These are phyloP conservation scores for Hycleus phaleratus DNA, from an alignment of 1,140 invertebrate species.

Conservation along the genomic window DNA sequence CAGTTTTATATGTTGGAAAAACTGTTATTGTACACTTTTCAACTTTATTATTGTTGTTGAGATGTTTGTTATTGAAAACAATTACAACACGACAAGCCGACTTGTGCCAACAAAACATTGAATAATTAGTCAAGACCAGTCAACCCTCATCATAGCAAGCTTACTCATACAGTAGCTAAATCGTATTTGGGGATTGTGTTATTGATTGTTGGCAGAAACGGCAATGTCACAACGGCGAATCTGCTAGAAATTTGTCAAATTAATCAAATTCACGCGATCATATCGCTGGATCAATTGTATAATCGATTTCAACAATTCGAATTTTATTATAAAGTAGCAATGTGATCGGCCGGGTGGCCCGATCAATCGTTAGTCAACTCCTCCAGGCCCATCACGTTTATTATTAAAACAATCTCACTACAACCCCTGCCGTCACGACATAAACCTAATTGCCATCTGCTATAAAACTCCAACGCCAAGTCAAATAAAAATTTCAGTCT, in stretches of 20 bases:
- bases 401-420: no score
- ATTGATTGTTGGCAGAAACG: constrained; percentile 16
- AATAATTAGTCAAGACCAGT: constrained; percentile 16
- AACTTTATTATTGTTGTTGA: not conserved
- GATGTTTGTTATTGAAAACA: not conserved
- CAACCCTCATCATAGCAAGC: constrained; percentile 16
- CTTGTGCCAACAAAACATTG: constrained; percentile 7
- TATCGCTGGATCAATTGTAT: not conserved
- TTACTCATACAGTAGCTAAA: constrained; percentile 15
- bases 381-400: no score
- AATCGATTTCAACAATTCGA: no score
- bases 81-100: not conserved
- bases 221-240: constrained; percentile 8
- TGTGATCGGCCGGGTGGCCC: no score
- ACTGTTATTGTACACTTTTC: no score
- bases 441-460: no score
- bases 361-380: no score
- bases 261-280: constrained; percentile 1
- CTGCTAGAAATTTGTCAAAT: constrained; percentile 10
- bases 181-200: constrained; percentile 7
- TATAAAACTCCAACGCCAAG: no score
- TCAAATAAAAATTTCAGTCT: no score
- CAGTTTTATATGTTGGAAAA: not conserved
- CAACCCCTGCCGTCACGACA: no score
- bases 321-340: no score